Base-by-base conservation (phyloP, 2,113 vertebrate genomes). In the Antennarius striatus region DNA sequence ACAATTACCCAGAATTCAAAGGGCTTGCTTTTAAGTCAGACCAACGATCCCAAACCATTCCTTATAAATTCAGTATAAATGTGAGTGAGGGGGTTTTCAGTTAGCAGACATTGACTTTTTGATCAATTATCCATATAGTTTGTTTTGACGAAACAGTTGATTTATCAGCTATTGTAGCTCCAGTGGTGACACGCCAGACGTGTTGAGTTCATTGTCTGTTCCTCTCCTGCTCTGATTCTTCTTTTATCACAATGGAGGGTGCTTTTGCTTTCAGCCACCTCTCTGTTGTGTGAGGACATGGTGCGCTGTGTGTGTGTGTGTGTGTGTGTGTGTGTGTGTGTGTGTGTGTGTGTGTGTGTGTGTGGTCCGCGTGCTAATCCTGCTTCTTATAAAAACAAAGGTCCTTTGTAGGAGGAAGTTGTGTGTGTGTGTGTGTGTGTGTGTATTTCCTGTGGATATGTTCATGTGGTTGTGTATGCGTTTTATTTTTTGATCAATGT, bases 381-480 rank as follows among this genome's bases (percentile, higher is more conserved):
- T 79, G 67, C 22, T 56, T 73, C 70, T 76, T 75, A 51, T 72
- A 71, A 76, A 82, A 71, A 87, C 85, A 87, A 87, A 80, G 71
- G 53, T 40, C 77, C 76, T 76, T 85, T 87, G 85, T 87, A 10
- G n/a, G 8, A 46, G 47, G 30, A 39, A 63, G 30, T 10, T 61
- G 10, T 65, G 49, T 47, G 49, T 72, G 10, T 68, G 49, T 69
- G 49, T 78, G 49, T 69, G 49, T 78, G 51, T 72, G 65, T 65
- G 53, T 29, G 22, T 22, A 22, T 22, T 22, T 22, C 2, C 22
- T 22, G 22, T 2, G 22, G 1, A 14, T 30, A 43, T 36, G 17
- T 75, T 3, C 3, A 50, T 71, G 67, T 16, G 22, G 40, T 49
- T 66, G 49, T 55, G 55, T 16, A 22, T 77, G 55, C 68, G 52